A percentile compares a stretch with the other conserved stretches of the same genome.
Evolutionary conservation across 2,888 invertebrate genomes (phyloP).

Genomic region (Allacma fusca): DNA sequence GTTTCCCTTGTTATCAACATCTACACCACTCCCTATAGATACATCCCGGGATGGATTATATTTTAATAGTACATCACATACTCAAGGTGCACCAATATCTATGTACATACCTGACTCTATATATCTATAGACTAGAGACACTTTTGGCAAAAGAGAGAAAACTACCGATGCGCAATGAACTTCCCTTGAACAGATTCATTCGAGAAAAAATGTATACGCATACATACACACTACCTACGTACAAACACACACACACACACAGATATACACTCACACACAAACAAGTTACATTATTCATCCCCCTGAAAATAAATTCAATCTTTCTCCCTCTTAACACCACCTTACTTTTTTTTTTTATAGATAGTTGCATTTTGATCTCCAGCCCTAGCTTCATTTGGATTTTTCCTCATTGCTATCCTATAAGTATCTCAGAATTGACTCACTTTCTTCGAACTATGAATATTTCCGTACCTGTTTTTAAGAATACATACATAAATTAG

Average conservation of each 20-base stretch:
- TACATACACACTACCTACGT: background rate
- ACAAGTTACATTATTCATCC: constrained; percentile 22
- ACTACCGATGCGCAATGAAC: constrained; percentile 22
- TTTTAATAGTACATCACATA: no score
- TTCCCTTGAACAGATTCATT: constrained; percentile 5
- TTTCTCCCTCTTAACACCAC: constrained; percentile 9
- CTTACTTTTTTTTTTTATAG: background rate
- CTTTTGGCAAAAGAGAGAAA: background rate
- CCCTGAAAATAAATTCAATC: constrained; percentile 23
- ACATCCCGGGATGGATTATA: no score
- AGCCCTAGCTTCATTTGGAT: no score
- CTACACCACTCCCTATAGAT: no score
- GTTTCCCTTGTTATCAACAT: background rate
- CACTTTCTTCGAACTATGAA: no score
- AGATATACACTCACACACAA: background rate
- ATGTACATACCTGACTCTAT: background rate
- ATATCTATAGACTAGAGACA: background rate
- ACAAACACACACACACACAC: background rate
- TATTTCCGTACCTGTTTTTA: no score
- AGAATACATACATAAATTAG: no score
- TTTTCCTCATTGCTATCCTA: no score
- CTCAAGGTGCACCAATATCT: background rate
- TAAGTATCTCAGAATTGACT: no score
- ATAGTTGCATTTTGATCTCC: background rate
- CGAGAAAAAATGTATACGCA: background rate